Evolutionary conservation across 2,888 invertebrate species (phyloP).

Genomic region (Eilema caniola): DNA sequence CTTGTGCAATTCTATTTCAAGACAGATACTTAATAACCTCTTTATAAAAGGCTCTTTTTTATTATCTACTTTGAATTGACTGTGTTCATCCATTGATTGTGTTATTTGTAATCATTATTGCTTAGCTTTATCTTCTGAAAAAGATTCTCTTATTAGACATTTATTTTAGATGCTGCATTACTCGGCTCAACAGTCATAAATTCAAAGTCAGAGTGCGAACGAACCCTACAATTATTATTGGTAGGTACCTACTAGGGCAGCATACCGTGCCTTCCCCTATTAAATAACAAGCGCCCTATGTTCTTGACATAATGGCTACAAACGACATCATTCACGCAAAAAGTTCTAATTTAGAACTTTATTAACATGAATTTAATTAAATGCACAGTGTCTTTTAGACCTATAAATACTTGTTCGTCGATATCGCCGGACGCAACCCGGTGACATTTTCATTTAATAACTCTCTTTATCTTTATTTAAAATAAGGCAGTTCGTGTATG

Average conservation of each 20-base stretch:
- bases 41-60: constrained; percentile 50
- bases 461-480: constrained; percentile 55
- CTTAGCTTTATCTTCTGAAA: neutral
- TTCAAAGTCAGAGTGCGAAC: constrained; percentile 46
- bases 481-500: constrained; percentile 36
- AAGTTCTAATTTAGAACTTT: constrained; percentile 45
- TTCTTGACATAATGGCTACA: constrained; percentile 61
- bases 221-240: constrained; percentile 63
- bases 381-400: constrained; percentile 32
- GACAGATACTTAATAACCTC: constrained; percentile 65
- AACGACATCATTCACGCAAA: constrained; percentile 56
- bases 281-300: constrained; percentile 64
- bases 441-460: constrained; percentile 61
- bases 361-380: constrained; percentile 29
- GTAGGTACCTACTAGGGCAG: constrained; percentile 51
- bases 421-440: constrained; percentile 64
- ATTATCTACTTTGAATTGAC: constrained; percentile 20
- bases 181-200: constrained; percentile 29
- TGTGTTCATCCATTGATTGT: neutral
- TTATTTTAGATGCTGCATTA: constrained; percentile 1
- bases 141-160: neutral
- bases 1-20: constrained; percentile 70
- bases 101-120: neutral
- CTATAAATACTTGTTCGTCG: constrained; percentile 45
- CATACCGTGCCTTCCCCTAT: constrained; percentile 63